Evolutionary conservation across 2,113 vertebrate genomes (phyloP), one percentile per base, ranked within the genome.

Genomic region (Gymnorhina tibicen): DNA sequence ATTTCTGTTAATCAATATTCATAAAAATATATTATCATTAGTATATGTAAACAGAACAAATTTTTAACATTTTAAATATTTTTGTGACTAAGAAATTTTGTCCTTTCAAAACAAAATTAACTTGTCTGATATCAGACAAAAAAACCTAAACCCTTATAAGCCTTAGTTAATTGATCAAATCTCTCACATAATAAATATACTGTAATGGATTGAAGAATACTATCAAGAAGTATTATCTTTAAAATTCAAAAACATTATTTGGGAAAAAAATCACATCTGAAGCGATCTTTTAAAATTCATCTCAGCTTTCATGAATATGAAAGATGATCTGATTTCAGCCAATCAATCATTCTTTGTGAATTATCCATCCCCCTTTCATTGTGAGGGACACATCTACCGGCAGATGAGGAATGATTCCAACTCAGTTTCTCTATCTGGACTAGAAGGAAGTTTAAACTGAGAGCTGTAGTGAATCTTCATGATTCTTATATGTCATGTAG

Each of bases 81-180:
- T 80, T 88, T 76, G 3, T 60, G 6, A 53, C 4, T 16, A 74
- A 13, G 33, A 2, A 80, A 62, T 62, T 69, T 62, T 73, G 2
- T 20, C 9, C 9, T 3, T 70, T 67, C 24, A 59, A 63, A 74
- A 8, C 10, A 59, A 72, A 75, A 64, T 13, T 62, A 46, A 30
- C 7, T 60, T 10, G 22, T 60, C 8, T 39, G 27, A 6, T 60
- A 53, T 16, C 23, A 79, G 30, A 39, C 8, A 70, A 50, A 87
- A 15, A 1, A 5, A 0, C 3, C 7, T 9, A 42, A 16, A 18
- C 1, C 2, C 2, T 72, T 67, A 23, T 8, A 32, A 33, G 3
- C 41, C 8, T 66, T 72, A 72, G 5, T 44, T 64, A 79, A 64
- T 30, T 44, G 9, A 35, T 67, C 9, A 78, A n/a, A 58, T 76